Conservation (phyloP, 2,888 invertebrate species). For the Dryomyza anilis region DNA sequence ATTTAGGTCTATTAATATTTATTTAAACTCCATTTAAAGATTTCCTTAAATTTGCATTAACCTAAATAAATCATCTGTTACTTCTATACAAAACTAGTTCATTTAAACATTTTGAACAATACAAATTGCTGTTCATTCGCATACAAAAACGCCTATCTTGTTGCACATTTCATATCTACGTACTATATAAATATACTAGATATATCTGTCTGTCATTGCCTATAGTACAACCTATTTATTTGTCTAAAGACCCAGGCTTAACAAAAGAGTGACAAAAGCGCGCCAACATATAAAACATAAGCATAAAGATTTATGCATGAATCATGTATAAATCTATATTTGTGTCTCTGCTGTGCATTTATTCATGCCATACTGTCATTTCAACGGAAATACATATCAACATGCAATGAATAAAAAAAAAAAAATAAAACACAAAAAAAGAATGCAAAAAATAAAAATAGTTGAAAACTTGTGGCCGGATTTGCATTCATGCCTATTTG, state of each 20-base stretch:
- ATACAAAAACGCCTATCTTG: not conserved
- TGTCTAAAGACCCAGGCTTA: not conserved
- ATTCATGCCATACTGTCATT: not conserved
- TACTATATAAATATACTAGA: not conserved
- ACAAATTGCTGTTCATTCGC: no score
- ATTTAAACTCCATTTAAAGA: no score
- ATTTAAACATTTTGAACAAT: no score
- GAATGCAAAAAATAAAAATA: not conserved
- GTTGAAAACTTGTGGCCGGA: not conserved
- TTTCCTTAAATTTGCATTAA: no score
- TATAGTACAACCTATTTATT: no score
- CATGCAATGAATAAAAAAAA: not conserved
- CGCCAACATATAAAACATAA: not conserved
- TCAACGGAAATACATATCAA: not conserved
- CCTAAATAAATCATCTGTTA: no score
- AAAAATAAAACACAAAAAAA: not conserved
- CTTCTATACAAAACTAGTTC: no score
- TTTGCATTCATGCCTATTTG: not conserved
- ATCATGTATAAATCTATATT: not conserved
- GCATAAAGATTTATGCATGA: not conserved
- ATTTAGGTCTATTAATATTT: no score
- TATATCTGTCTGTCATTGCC: not conserved
- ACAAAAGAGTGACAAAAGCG: not conserved
- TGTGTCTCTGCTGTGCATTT: conserved; percentile 12
- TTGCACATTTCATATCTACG: not conserved